phyloP scores from a whole-genome alignment of 1,140 invertebrate genomes.

The Pectinophora gossypiella region DNA sequence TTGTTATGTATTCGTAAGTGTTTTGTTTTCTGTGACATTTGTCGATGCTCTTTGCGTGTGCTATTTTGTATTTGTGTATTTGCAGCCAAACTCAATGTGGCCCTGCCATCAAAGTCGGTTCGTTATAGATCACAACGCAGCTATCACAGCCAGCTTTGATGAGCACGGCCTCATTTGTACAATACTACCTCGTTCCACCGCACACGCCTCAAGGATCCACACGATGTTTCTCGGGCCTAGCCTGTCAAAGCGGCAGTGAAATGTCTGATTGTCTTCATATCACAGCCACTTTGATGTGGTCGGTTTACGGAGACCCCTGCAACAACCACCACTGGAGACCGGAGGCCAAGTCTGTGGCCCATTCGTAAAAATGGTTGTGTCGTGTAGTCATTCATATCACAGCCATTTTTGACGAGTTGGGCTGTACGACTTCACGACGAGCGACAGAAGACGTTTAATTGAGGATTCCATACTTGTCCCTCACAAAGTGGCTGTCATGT shows the following conservation, averaged over 20 bases:
- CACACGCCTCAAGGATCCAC: slow-evolving; percentile 4
- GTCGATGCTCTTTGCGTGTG: neutral
- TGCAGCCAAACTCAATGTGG: slow-evolving; percentile 32
- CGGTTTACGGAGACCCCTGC: slow-evolving; percentile 56
- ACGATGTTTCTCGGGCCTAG: slow-evolving; percentile 49
- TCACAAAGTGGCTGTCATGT: slow-evolving; percentile 66
- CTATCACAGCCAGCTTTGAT: slow-evolving; percentile 76
- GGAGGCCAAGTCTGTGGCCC: slow-evolving; percentile 38
- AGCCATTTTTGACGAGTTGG: slow-evolving; percentile 74
- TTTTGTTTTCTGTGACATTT: no score
- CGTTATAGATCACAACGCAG: slow-evolving; percentile 63
- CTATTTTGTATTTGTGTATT: neutral
- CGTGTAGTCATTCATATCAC: slow-evolving; percentile 58
- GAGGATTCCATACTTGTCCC: slow-evolving; percentile 20
- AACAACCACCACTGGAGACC: slow-evolving; percentile 4
- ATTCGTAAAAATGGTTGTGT: slow-evolving; percentile 69
- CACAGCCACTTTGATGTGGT: slow-evolving; percentile 75
- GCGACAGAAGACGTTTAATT: neutral
- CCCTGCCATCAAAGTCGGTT: slow-evolving; percentile 70
- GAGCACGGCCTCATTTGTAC: slow-evolving; percentile 58
- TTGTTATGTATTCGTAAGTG: no score
- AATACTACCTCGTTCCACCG: slow-evolving; percentile 9
- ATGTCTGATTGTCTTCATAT: slow-evolving; percentile 63
- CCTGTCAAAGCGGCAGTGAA: slow-evolving; percentile 71
- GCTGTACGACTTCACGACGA: slow-evolving; percentile 32